Percentiles rank a stretch among this genome's conserved stretches.
Evolutionary conservation across 2,113 vertebrate species (phyloP).

Genomic region (Bambusicola thoracicus): DNA sequence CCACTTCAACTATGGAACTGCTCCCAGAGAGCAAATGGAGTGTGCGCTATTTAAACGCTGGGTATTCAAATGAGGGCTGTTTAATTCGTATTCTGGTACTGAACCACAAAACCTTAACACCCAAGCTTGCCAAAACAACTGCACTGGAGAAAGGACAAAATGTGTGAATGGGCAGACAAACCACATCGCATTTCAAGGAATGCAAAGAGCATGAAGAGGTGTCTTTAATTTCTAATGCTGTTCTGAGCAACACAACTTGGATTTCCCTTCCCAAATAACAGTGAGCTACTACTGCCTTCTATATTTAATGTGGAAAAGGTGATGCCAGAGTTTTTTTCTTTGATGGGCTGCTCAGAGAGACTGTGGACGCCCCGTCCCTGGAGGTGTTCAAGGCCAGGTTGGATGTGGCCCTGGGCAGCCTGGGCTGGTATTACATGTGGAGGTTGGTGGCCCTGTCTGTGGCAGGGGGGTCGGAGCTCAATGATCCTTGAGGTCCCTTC

Average conservation of each 20-base stretch:
- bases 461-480: too few relatives aligned
- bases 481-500: too few relatives aligned
- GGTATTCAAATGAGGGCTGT: background rate
- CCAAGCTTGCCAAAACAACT: background rate
- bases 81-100: background rate
- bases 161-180: background rate
- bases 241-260: background rate
- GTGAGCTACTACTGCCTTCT: background rate
- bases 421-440: too few relatives aligned
- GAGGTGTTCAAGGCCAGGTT: too few relatives aligned
- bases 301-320: background rate
- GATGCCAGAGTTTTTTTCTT: background rate
- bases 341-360: background rate
- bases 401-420: too few relatives aligned
- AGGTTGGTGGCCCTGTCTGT: too few relatives aligned
- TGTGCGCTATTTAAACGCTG: background rate
- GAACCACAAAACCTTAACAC: background rate
- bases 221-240: background rate
- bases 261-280: background rate
- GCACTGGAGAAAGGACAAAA: background rate
- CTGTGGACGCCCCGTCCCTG: too few relatives aligned
- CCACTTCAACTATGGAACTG: background rate
- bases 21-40: background rate
- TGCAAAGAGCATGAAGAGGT: background rate
- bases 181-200: background rate